Base-by-base conservation (phyloP, 2,888 invertebrate species). In the Volucella zonaria region DNA sequence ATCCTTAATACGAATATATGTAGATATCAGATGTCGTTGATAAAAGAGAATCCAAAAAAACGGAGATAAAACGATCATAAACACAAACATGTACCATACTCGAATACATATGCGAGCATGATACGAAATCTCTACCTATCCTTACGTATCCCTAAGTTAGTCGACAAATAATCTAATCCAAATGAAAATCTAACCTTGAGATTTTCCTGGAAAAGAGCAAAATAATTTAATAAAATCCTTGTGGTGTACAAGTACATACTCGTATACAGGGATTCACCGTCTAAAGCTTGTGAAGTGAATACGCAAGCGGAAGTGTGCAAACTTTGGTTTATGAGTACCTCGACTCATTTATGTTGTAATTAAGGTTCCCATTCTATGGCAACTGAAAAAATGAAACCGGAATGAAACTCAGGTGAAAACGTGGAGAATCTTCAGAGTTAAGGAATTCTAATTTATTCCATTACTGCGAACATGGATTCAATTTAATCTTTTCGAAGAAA, bases 341-440 rank as follows among this genome's bases (percentile, higher is more conserved):
- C 54, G 15, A 73, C 73, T 62, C 75, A 49, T 58, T 61, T 58
- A 49, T 66, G 75, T 4, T n/a, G 58, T 75, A 75, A 75, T 75
- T 58, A 75, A 75, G 75, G 42, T n/a, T 23, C 49, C 9, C 14
- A 14, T 40, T 15, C 49, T 1, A 9, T 45, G 49, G 8, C 15
- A 11, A 45, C 38, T 31, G 15, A 15, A 43, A 47, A 43, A 43
- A 42, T 15, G 18, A 38, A 47, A 38, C 38, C 56, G 6, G 31
- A 6, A 31, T 31, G 49, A 66, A 42, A 14, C 49, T 12, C 58
- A 75, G 75, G 75, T 75, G 66, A n/a, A 75, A 75, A 75, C 66
- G 64, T 56, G 42, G 15, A 15, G 58, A 23, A 31, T 42, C 58
- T 49, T 12, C 49, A 51, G 58, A 58, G 12, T 66, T 66, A 15